These are phyloP conservation scores for Actinemys pallida DNA, from an alignment of 2,113 vertebrate species.

Conservation along the genomic window DNA sequence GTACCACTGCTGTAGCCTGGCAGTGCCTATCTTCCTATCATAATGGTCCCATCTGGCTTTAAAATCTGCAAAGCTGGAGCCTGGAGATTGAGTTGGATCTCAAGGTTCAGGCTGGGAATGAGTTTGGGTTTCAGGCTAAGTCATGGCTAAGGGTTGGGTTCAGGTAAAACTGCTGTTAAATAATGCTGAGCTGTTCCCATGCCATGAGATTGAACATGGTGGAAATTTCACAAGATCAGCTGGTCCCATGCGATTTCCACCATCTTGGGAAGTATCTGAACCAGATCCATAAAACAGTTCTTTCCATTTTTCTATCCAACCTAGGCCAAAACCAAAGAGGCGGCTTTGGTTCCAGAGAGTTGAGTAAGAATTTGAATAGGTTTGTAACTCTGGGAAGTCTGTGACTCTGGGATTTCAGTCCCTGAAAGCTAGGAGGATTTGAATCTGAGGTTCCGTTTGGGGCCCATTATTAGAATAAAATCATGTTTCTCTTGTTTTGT, in stretches of 20 bases:
- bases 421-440: fast-evolving
- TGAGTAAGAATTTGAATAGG: neutral
- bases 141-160: neutral
- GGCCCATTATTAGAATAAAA: fast-evolving
- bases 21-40: fast-evolving
- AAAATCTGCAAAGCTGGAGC: fast-evolving
- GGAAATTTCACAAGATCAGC: neutral
- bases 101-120: neutral
- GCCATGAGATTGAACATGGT: neutral
- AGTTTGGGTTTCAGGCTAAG: neutral
- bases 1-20: neutral
- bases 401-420: neutral
- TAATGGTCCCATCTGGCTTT: neutral
- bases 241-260: neutral
- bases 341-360: neutral
- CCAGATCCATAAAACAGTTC: neutral
- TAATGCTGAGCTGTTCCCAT: neutral
- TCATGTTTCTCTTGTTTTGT: fast-evolving
- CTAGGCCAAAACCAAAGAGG: neutral
- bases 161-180: neutral
- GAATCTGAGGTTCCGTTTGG: fast-evolving
- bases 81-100: neutral
- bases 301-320: neutral
- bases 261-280: neutral
- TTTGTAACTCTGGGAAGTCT: neutral